Evolutionary conservation across 2,888 invertebrate genomes (phyloP).

Genomic region (Aleiodes testaceus): DNA sequence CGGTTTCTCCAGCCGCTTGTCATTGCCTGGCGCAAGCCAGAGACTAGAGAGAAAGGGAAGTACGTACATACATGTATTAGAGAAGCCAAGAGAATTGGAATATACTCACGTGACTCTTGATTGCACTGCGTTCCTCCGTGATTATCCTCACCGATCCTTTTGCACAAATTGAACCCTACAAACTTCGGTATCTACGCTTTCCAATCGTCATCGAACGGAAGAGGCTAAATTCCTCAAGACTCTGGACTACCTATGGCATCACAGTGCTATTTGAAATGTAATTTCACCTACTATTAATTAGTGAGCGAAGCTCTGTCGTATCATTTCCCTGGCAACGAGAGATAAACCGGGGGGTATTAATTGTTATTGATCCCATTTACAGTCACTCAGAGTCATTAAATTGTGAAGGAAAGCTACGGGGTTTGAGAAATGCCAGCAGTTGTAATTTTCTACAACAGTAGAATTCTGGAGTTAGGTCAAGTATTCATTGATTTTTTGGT

Average conservation of each 20-base stretch:
- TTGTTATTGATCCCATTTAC: neutral
- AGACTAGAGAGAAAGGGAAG: neutral
- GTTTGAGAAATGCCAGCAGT: neutral
- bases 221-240: neutral
- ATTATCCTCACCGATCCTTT: slow-evolving; percentile 7
- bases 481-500: slow-evolving; percentile 15
- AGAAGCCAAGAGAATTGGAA: neutral
- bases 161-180: slow-evolving; percentile 8
- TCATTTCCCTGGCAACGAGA: neutral
- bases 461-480: slow-evolving; percentile 4
- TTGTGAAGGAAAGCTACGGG: neutral
- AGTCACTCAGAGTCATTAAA: neutral
- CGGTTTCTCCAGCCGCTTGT: slow-evolving; percentile 6
- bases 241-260: neutral
- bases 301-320: neutral
- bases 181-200: slow-evolving; percentile 24
- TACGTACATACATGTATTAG: neutral
- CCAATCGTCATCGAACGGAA: slow-evolving; percentile 26
- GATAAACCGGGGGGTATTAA: neutral
- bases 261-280: neutral
- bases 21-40: slow-evolving; percentile 12
- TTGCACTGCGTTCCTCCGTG: slow-evolving; percentile 22
- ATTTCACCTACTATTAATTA: slow-evolving; percentile 6
- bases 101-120: slow-evolving; percentile 22
- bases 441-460: neutral